Evolutionary conservation across 2,888 invertebrate species (phyloP), one percentile per base, ranked within the genome.

Genomic region (Calephelis perditalis): DNA sequence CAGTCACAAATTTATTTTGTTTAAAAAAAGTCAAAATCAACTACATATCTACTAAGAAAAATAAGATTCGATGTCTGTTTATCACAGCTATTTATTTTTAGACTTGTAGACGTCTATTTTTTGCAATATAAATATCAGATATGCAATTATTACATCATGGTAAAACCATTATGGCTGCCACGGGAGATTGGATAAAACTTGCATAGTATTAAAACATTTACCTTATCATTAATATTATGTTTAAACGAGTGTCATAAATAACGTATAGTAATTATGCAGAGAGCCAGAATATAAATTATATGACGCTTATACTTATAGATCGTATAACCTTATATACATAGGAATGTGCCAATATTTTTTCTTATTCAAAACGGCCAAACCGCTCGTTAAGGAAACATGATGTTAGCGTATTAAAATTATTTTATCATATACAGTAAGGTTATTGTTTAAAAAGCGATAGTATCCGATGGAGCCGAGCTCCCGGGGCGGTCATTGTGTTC

Each of bases 401-500:
- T 82, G 83, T 84, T 84, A 83, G 81, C 74, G 80, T 81, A 84
- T 86, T 82, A 79, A 83, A 87, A 88, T 86, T 84, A 80, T 86
- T 87, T 87, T 86, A 86, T 88, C 85, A 87, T 88, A 86, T 86
- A 80, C 82, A 78, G 82, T 79, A 75, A 75, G 80, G 86, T 86
- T 88, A 87, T 87, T 87, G 87, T 87, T 86, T 86, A 83, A 84
- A 77, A 78, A 80, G 75, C 84, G 87, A 88, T 87, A 83, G 77
- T 84, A 88, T 89, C 87, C 85, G 79, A 76, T 74, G 72, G 67
- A 73, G 74, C 63, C 73, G 72, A 77, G 75, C 83, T 86, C 87
- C 86, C 82, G 87, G 81, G 84, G 88, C 88, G 85, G 80, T 88
- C 87, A 89, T 90, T 90, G 89, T 90, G 83, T 86, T 88, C 89